Evolutionary conservation across 2,888 invertebrate species (phyloP).

Genomic region (Dromius quadrimaculatus): DNA sequence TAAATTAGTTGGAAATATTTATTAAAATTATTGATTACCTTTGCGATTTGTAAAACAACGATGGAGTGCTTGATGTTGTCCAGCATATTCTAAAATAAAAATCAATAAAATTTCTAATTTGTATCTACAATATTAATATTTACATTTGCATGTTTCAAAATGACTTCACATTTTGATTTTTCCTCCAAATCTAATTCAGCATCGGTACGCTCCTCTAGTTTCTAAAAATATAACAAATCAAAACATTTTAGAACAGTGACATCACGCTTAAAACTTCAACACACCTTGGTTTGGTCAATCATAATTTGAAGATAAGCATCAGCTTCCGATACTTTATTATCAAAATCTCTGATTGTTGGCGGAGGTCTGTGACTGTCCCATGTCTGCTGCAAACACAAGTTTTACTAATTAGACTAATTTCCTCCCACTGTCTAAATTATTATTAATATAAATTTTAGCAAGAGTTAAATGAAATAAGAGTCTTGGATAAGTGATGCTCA

Average conservation of each 20-base stretch:
- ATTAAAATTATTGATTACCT: no score
- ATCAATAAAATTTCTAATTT: conserved; percentile 21
- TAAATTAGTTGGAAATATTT: conserved; percentile 54
- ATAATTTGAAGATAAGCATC: conserved; percentile 96
- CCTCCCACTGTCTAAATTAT: conserved; percentile 7
- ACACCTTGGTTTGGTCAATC: conserved; percentile 90
- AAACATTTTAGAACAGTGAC: background rate
- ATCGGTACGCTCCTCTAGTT: conserved; percentile 76
- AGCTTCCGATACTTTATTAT: conserved; percentile 92
- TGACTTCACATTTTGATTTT: conserved; percentile 76
- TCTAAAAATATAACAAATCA: conserved; percentile 67
- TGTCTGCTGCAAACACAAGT: conserved; percentile 65
- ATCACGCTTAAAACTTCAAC: no score
- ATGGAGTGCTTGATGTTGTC: conserved; percentile 99
- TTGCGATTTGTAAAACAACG: conserved; percentile 96
- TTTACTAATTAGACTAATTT: conserved; percentile 7
- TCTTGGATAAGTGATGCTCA: background rate
- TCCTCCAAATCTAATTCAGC: conserved; percentile 74
- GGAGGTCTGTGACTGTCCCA: conserved; percentile 72
- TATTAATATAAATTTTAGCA: conserved; percentile 8
- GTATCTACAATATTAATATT: conserved; percentile 64
- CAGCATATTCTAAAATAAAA: conserved; percentile 82
- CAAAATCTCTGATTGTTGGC: conserved; percentile 78
- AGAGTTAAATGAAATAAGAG: background rate
- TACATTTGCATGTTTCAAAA: conserved; percentile 83